Evolutionary conservation across 2,797 vertebrate genomes (phyloP).

Genomic region (Alectoris magna): DNA sequence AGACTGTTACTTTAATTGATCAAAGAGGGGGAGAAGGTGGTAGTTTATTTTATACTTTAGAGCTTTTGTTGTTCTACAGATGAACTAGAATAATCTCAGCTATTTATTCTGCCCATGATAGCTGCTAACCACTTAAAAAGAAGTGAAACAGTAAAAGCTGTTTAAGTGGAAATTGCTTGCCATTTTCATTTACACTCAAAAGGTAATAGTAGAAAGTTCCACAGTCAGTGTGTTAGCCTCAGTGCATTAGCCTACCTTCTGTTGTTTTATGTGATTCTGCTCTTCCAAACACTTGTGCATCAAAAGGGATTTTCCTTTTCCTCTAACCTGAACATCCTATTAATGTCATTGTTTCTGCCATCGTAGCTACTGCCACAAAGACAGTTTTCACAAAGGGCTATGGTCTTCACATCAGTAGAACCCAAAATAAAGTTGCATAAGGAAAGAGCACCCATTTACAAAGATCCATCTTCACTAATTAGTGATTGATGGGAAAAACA

Average conservation of each 20-base stretch:
- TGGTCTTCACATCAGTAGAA: neutral
- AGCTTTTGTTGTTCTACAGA: constrained; percentile 16
- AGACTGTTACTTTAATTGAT: neutral
- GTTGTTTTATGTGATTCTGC: neutral
- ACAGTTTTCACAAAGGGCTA: neutral
- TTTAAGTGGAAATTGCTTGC: neutral
- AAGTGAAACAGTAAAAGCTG: neutral
- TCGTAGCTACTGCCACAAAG: neutral
- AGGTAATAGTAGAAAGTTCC: neutral
- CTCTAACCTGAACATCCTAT: neutral
- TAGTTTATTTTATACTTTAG: constrained; percentile 5
- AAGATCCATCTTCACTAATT: neutral
- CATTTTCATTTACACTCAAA: constrained; percentile 9
- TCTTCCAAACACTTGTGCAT: neutral
- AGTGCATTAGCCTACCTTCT: neutral
- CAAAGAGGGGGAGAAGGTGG: neutral
- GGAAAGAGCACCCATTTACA: neutral
- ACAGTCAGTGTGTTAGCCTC: neutral
- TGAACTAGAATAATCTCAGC: neutral
- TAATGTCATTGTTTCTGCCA: neutral
- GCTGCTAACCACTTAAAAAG: neutral
- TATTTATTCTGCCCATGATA: neutral
- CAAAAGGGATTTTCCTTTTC: constrained; percentile 9
- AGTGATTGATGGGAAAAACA: neutral
- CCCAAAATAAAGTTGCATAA: neutral